A percentile compares a stretch with the other conserved stretches of the same genome.
These are phyloP conservation scores for Frankliniella fusca DNA, from an alignment of 2,888 invertebrate species.

Conservation along the genomic window DNA sequence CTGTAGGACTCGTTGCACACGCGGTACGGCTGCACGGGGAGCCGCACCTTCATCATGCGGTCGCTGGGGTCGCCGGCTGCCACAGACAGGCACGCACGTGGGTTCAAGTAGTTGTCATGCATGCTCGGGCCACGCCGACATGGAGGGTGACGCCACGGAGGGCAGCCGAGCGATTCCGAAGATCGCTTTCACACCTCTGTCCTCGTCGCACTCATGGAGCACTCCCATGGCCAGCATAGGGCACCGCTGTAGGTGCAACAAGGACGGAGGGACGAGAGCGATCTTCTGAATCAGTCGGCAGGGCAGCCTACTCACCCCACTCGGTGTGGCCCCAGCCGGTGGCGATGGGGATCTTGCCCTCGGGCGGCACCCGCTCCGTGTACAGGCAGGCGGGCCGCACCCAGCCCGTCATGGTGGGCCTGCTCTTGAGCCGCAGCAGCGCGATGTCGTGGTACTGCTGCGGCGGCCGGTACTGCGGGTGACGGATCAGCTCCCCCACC, in stretches of 20 bases:
- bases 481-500: not conserved
- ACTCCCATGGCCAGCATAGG: no score
- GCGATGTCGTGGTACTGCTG: conserved; percentile 10
- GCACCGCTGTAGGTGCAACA: no score
- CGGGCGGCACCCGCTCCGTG: not conserved
- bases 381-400: conserved; percentile 1
- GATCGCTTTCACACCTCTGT: no score
- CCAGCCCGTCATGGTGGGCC: not conserved
- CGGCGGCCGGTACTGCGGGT: conserved; percentile 1
- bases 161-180: no score
- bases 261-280: no score
- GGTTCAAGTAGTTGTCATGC: no score
- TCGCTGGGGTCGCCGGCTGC: conserved; percentile 44
- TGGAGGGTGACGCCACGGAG: no score
- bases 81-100: no score
- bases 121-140: no score
- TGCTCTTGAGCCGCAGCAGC: not conserved
- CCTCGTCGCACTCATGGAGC: no score
- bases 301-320: conserved; percentile 35
- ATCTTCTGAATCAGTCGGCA: no score
- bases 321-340: conserved; percentile 39
- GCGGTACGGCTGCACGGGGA: conserved; percentile 39
- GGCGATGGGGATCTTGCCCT: conserved; percentile 33
- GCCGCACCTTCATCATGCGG: conserved; percentile 51
- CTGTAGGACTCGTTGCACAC: conserved; percentile 30